Base-by-base conservation (phyloP, 2,797 vertebrate genomes). In the Poecilia gillii region DNA sequence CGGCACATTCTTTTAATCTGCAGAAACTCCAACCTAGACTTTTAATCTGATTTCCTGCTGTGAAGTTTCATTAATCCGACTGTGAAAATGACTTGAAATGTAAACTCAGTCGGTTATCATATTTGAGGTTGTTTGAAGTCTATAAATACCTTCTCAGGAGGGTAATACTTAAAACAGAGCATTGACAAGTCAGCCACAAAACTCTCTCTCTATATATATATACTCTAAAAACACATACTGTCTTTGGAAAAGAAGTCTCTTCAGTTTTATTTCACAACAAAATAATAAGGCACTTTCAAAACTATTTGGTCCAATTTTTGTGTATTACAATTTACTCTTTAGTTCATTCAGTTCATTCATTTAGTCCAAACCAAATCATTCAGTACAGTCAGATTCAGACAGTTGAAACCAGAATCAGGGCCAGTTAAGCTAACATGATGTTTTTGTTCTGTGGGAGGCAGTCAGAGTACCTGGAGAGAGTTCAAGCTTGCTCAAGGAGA, bases 1-100 rank as follows among this genome's bases (percentile, higher is more conserved):
- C 59, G 57, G 68, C 33, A 6, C 57, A 79, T 68, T 59, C 73
- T 80, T 66, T 79, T 78, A 57, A 81, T 28, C 73, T 51, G 39
- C 36, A 49, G 43, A 78, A 33, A 74, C 49, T 57, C 49, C 39
- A 77, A 53, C 36, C 75, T 51, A n/a, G 25, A 71, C 25, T n/a
- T 77, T 51, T 53, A 53, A 53, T 77, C 47, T 51, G 36, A 51
- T 28, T 70, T 53, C 45, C 45, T 39, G 66, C 46, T 11, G 25
- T 70, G 47, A 77, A 45, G 36, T 64, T 33, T 41, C 41, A 76
- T 47, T 70, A 36, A n/a, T 77, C 75, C 16, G 16, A 20, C 45
- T 51, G 62, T 31, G 3, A 46, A 13, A 36, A 76, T 25, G 25
- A 47, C 49, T 53, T 70, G 18, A 25, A 11, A 43, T 53, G 47